Base-by-base conservation (phyloP, 1,140 invertebrate genomes). In the Heliconius nattereri region DNA sequence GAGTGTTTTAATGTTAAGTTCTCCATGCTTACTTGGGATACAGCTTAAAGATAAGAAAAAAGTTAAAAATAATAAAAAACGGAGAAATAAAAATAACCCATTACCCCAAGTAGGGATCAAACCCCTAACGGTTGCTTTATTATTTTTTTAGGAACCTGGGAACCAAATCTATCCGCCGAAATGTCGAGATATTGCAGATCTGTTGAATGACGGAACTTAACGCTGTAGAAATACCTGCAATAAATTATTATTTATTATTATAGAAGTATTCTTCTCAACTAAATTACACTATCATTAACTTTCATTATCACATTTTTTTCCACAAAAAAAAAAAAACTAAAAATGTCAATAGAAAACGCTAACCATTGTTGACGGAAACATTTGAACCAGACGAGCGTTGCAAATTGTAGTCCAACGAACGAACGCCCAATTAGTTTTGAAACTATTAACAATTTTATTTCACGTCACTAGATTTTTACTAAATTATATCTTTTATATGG, bases 361-460 rank as follows among this genome's bases (percentile, higher is more conserved):
- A 16, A 66, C 60, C 60, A 66, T 23, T 40, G 71, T 73, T 73
- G 71, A 73, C 76, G 29, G 23, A 78, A 78, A 78, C 76, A 78
- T 78, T 78, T 78, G 72, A 78, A 73, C 35, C 70, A 54, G 52
- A 20, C 35, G 9, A 40, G 49, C 45, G 76, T 78, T 78, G 54
- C 71, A 73, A 78, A 78, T 78, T 78, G 70, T 72, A 78, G 76
- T 54, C 45, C 70, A 78, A 72, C 76, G 52, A 78, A 70, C 76
- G 76, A 29, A 73, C n/a, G 49, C 13, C 71, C 76, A 73, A 78
- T 73, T 78, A 73, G 71, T 78, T 78, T 73, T 73, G 60, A 49
- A 60, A 78, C 71, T 40, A 78, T 78, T 49, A 60, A 78, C 37
- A 57, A 49, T 73, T 78, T 73, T 60, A 52, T 73, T 73, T 19